phyloP scores from a whole-genome alignment of 2,888 invertebrate species.

The Drosophila falleni region DNA sequence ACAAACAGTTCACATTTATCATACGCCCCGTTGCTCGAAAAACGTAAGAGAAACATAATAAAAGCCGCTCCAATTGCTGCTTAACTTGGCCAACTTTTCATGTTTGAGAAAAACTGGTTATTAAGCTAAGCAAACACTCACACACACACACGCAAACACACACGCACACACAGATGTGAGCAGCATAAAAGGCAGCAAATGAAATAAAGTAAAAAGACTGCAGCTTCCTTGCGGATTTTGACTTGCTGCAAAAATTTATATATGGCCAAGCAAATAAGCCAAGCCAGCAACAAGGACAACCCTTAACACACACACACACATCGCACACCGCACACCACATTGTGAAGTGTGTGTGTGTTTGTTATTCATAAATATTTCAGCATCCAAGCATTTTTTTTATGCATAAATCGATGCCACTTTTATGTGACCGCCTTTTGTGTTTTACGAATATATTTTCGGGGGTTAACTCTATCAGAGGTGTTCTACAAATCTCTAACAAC shows the following conservation, averaged over 20 bases:
- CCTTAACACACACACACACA: neutral
- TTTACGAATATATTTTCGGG: constrained; percentile 17
- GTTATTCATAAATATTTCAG: constrained; percentile 72
- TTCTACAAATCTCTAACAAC: no score
- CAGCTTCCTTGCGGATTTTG: constrained; percentile 34
- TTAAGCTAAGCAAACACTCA: constrained; percentile 72
- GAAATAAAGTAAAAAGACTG: constrained; percentile 12
- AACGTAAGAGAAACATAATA: constrained; percentile 46
- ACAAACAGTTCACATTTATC: constrained; percentile 67
- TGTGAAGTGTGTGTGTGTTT: constrained; percentile 39
- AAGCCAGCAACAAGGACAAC: constrained; percentile 38
- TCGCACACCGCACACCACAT: constrained; percentile 2
- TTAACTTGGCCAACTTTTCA: constrained; percentile 78
- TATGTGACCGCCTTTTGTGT: constrained; percentile 44
- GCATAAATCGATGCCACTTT: constrained; percentile 77
- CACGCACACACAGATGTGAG: constrained; percentile 11
- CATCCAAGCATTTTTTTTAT: constrained; percentile 68
- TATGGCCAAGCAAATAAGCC: constrained; percentile 60
- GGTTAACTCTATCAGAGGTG: constrained; percentile 56
- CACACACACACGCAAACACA: constrained; percentile 22
- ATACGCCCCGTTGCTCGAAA: constrained; percentile 57
- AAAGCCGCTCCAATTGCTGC: constrained; percentile 62
- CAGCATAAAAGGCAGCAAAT: constrained; percentile 9
- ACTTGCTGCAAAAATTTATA: constrained; percentile 31
- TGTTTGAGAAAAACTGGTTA: constrained; percentile 76